phyloP scores from a whole-genome alignment of 2,888 invertebrate genomes.

The Sphinx pinastri region DNA sequence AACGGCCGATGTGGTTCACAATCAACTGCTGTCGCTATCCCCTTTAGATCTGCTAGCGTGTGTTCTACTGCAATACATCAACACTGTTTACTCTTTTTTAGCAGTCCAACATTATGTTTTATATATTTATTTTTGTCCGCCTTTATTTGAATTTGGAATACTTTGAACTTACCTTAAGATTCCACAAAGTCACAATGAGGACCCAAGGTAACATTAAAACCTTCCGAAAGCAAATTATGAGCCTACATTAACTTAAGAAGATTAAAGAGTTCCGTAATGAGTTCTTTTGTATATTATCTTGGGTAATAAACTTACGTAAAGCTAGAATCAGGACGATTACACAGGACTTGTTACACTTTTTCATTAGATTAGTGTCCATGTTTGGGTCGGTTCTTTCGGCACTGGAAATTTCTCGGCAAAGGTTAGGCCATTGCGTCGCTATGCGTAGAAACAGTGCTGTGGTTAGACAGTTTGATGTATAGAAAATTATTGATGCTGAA shows the following conservation, averaged over 20 bases:
- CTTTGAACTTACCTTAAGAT: too few species aligned
- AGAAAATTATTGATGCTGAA: conserved; percentile 1
- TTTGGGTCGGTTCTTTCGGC: conserved; percentile 57
- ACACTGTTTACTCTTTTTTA: not conserved
- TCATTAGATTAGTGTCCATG: conserved; percentile 47
- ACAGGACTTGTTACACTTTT: conserved; percentile 54
- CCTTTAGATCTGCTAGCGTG: not conserved
- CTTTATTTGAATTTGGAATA: too few species aligned
- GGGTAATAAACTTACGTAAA: conserved; percentile 45
- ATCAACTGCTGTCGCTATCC: conserved; percentile 1
- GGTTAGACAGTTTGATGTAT: conserved; percentile 1
- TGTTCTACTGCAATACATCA: not conserved
- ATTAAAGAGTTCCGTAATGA: conserved; percentile 8
- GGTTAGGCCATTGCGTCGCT: conserved; percentile 48
- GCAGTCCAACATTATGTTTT: too few species aligned
- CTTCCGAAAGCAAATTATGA: not conserved
- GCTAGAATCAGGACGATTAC: conserved; percentile 52
- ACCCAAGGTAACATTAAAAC: not conserved
- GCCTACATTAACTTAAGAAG: not conserved
- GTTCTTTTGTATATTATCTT: conserved; percentile 15
- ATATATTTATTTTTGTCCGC: too few species aligned
- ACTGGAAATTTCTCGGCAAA: conserved; percentile 52
- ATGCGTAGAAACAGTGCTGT: not conserved
- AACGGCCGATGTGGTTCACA: conserved; percentile 26
- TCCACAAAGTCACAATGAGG: not conserved